A percentile compares a stretch with the other conserved stretches of the same genome.
phyloP scores from a whole-genome alignment of 2,113 vertebrate species.

The Kryptolebias marmoratus region DNA sequence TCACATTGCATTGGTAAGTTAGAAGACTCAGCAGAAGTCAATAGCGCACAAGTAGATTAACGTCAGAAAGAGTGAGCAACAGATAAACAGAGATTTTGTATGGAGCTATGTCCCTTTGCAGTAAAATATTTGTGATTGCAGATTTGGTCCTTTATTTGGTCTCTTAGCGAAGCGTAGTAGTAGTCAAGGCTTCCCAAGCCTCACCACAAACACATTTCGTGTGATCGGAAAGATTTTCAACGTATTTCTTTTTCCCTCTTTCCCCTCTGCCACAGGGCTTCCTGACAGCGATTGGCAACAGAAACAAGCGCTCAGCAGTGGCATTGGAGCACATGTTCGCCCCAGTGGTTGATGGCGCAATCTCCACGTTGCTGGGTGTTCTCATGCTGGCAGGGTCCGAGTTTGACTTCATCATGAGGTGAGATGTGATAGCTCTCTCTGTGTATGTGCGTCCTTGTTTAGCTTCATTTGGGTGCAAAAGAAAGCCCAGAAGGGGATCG shows the following conservation, averaged over 20 bases:
- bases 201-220: conserved; percentile 60
- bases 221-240: conserved; percentile 67
- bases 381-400: conserved; percentile 98
- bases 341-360: conserved; percentile 93
- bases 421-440: conserved; percentile 55
- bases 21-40: neutral
- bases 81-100: conserved; percentile 33
- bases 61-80: neutral
- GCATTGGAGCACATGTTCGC: conserved; percentile 98
- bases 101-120: conserved; percentile 19
- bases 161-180: conserved; percentile 37
- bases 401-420: conserved; percentile 99
- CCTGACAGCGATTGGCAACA: conserved; percentile 94
- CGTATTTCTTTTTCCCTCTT: conserved; percentile 50
- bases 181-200: conserved; percentile 57
- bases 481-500: conserved; percentile 39
- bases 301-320: conserved; percentile 88
- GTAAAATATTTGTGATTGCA: conserved; percentile 38
- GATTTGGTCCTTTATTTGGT: conserved; percentile 30
- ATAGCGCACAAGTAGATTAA: conserved; percentile 12
- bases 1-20: conserved; percentile 93
- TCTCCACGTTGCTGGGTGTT: conserved; percentile 94
- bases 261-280: conserved; percentile 85
- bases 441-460: conserved; percentile 52
- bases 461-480: conserved; percentile 36